A percentile compares a stretch with the other conserved stretches of the same genome.
Conservation (phyloP, 2,797 vertebrate genomes). For the Podargus strigoides region DNA sequence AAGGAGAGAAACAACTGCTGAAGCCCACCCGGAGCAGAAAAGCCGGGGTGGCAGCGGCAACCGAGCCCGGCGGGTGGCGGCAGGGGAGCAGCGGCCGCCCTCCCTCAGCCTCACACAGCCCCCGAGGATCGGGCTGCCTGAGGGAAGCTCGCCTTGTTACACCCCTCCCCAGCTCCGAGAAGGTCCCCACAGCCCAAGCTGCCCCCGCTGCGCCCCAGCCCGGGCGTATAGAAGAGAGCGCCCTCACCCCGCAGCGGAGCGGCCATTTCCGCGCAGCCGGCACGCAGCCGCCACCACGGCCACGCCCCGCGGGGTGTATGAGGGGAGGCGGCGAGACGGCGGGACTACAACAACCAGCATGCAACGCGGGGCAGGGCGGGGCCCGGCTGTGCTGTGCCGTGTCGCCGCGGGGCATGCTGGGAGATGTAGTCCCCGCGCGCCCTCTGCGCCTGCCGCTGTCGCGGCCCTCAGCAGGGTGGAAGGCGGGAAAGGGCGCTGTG, state of each 20-base stretch:
- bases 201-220: neutral
- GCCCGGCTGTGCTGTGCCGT: rapidly evolving
- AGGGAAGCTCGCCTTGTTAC: no score
- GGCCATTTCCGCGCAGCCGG: neutral
- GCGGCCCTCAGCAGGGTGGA: neutral
- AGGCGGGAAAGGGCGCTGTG: neutral
- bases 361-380: neutral
- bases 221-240: no score
- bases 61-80: neutral
- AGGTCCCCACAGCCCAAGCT: no score
- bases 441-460: rapidly evolving
- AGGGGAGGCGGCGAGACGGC: no score
- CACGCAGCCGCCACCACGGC: neutral
- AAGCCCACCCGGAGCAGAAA: rapidly evolving
- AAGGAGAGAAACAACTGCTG: rapidly evolving
- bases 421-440: neutral
- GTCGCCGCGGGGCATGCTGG: neutral
- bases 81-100: neutral
- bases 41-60: neutral
- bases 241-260: neutral
- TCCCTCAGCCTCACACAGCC: neutral
- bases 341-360: conserved; percentile 43
- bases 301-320: no score
- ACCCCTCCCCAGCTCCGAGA: no score
- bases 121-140: neutral